phyloP scores from a whole-genome alignment of 2,113 vertebrate species.

The Silurus meridionalis region DNA sequence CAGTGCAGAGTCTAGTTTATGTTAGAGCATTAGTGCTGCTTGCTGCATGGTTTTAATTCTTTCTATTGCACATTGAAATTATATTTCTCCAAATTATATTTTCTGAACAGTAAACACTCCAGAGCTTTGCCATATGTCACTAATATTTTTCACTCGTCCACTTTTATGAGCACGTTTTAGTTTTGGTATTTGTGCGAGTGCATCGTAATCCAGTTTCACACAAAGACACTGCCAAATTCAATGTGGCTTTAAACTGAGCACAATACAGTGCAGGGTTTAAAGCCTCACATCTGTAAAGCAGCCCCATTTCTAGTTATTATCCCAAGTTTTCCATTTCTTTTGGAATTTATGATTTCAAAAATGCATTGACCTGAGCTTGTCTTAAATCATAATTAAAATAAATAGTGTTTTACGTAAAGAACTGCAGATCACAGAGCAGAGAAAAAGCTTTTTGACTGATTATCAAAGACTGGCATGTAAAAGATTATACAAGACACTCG shows the following conservation, averaged over 20 bases:
- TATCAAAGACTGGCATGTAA: neutral
- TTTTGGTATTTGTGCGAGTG: neutral
- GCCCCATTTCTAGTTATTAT: neutral
- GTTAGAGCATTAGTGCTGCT: slow-evolving; percentile 20
- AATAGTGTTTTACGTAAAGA: neutral
- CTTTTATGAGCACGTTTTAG: neutral
- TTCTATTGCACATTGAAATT: neutral
- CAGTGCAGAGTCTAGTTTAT: slow-evolving; percentile 38
- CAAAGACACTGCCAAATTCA: neutral
- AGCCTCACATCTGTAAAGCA: neutral
- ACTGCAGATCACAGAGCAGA: neutral
- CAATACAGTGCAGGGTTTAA: neutral
- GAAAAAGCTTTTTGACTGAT: neutral
- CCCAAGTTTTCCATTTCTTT: neutral
- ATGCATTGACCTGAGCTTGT: neutral
- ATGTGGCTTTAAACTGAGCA: no score
- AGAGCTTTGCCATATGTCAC: neutral
- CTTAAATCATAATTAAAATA: neutral
- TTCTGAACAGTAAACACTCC: neutral
- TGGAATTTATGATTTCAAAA: neutral
- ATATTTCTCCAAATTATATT: neutral
- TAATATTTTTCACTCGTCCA: neutral
- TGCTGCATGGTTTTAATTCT: slow-evolving; percentile 31
- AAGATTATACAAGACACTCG: neutral
- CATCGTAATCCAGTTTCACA: neutral